A percentile compares a stretch with the other conserved stretches of the same genome.
These are phyloP conservation scores for Luperina testacea DNA, from an alignment of 2,888 invertebrate species.

Conservation along the genomic window DNA sequence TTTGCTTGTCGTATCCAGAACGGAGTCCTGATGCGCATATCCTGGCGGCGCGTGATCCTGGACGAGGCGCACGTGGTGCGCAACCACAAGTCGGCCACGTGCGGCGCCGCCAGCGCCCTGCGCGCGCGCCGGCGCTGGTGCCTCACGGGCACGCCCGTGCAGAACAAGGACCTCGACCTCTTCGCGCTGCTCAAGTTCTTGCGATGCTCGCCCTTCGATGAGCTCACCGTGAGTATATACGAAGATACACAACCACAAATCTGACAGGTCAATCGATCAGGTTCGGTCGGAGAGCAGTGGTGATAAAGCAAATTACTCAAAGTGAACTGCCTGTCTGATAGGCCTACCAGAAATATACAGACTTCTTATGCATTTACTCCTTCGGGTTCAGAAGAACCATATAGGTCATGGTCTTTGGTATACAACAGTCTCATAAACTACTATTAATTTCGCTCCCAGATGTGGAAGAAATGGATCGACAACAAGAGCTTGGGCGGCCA, in stretches of 20 bases:
- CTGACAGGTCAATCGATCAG: too few relatives aligned
- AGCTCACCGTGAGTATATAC: slow-evolving; percentile 90
- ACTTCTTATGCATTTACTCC: not conserved
- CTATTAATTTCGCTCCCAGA: slow-evolving; percentile 78
- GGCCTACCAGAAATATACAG: not conserved
- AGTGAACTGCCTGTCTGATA: not conserved
- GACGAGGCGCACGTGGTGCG: slow-evolving; percentile 98
- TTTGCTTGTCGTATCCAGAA: slow-evolving; percentile 69
- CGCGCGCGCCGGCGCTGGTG: slow-evolving; percentile 91
- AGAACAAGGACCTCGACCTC: slow-evolving; percentile 96
- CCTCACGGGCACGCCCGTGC: slow-evolving; percentile 98
- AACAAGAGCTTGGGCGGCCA: slow-evolving; percentile 94
- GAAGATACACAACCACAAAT: not conserved
- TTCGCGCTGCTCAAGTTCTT: slow-evolving; percentile 96
- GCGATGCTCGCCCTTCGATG: slow-evolving; percentile 96
- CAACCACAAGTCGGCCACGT: slow-evolving; percentile 95
- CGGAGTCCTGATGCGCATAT: slow-evolving; percentile 92
- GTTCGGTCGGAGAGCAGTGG: not conserved
- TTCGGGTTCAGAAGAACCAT: too few relatives aligned
- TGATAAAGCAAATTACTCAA: not conserved
- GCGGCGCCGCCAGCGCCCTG: slow-evolving; percentile 92
- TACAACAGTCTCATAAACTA: not conserved
- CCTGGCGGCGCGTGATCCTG: slow-evolving; percentile 96
- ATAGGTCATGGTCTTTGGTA: too few relatives aligned
- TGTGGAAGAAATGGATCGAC: slow-evolving; percentile 98